Conservation (phyloP, 2,888 invertebrate genomes). For the Rambutsinella grinnellia region DNA sequence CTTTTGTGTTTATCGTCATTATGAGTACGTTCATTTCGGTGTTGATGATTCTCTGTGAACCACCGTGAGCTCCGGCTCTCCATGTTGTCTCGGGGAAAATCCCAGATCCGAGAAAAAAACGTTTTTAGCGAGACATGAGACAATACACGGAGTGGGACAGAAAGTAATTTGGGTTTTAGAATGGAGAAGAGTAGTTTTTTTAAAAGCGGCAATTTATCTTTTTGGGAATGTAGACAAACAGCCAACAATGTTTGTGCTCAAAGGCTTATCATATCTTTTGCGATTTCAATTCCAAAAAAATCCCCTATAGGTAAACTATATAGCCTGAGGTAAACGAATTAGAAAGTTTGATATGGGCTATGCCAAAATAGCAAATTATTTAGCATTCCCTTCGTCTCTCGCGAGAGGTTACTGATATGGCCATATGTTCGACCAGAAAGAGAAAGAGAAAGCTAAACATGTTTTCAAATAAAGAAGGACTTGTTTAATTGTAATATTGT, state of each 20-base stretch:
- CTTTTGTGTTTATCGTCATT: slow-evolving; percentile 15
- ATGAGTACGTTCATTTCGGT: slow-evolving; percentile 16
- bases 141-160: slow-evolving; percentile 6
- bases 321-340: too few relatives aligned
- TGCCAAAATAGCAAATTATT: background rate
- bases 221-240: slow-evolving; percentile 38
- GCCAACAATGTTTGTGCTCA: slow-evolving; percentile 37
- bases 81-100: slow-evolving; percentile 44
- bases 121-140: background rate
- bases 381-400: background rate
- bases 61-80: too few relatives aligned
- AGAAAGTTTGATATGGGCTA: too few relatives aligned
- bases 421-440: slow-evolving; percentile 34
- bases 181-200: background rate
- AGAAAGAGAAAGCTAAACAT: slow-evolving; percentile 17
- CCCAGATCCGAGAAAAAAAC: slow-evolving; percentile 44
- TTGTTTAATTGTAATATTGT: slow-evolving; percentile 43
- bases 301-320: too few relatives aligned
- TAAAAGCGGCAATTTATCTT: slow-evolving; percentile 50
- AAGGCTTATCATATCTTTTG: background rate
- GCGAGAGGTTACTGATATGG: too few relatives aligned
- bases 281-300: slow-evolving; percentile 14
- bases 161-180: slow-evolving; percentile 4
- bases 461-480: slow-evolving; percentile 24
- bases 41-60: background rate